Percentiles rank a stretch among this genome's conserved stretches.
Conservation (phyloP, 1,140 invertebrate genomes). For the silkworm (Bombyx mori) region DNA sequence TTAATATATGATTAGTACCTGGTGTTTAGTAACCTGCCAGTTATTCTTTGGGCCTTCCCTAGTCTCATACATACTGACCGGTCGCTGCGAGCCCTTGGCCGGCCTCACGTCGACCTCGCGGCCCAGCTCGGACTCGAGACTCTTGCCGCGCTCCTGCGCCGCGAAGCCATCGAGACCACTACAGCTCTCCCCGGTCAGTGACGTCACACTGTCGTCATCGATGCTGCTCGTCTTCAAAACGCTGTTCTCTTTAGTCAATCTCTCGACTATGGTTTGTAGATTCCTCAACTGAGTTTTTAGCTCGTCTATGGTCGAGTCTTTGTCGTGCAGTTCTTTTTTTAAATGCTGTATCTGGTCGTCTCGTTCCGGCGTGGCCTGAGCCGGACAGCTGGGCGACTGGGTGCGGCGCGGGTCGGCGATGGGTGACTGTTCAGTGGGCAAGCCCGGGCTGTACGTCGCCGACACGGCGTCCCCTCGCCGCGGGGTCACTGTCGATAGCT, state of each 20-base stretch:
- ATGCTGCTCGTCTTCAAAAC: constrained; percentile 72
- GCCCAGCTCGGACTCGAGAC: constrained; percentile 47
- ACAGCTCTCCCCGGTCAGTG: constrained; percentile 39
- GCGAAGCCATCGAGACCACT: constrained; percentile 34
- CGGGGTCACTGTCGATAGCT: constrained; percentile 40
- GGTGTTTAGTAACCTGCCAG: constrained; percentile 77
- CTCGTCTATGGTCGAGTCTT: constrained; percentile 71
- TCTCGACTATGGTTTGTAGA: constrained; percentile 75
- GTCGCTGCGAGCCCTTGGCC: constrained; percentile 73
- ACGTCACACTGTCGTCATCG: constrained; percentile 52
- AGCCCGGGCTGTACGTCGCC: constrained; percentile 52
- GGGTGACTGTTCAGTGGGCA: constrained; percentile 42
- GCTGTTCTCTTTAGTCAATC: constrained; percentile 79
- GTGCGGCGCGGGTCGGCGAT: constrained; percentile 20
- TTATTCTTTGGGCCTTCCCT: constrained; percentile 78
- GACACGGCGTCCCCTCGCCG: constrained; percentile 51
- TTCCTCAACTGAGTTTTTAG: constrained; percentile 74
- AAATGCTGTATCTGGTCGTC: constrained; percentile 50
- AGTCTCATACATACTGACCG: constrained; percentile 89
- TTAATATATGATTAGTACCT: constrained; percentile 71
- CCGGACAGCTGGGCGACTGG: constrained; percentile 20
- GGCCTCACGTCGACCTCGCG: constrained; percentile 32
- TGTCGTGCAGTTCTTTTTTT: constrained; percentile 53
- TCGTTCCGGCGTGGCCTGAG: constrained; percentile 11
- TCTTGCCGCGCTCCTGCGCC: constrained; percentile 42